Evolutionary conservation across 2,797 vertebrate species (phyloP).

Genomic region (Leuciscus waleckii): DNA sequence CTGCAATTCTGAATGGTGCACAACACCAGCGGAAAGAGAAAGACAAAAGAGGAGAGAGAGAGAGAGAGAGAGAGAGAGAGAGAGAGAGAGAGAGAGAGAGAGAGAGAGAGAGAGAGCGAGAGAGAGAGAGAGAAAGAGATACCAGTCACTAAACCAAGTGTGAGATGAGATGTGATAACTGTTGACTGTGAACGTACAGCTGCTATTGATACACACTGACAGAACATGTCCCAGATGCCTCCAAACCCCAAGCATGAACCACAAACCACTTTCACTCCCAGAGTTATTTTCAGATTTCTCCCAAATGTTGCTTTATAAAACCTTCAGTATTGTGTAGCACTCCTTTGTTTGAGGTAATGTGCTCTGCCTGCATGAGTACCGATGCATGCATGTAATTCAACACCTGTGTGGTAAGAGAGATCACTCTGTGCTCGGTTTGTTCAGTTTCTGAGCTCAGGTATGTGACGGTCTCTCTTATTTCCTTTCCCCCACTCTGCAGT

Average conservation of each 20-base stretch:
- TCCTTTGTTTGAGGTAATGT: not conserved
- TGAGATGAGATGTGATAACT: conserved; percentile 21
- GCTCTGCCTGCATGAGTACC: not conserved
- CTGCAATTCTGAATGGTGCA: not conserved
- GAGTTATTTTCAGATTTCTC: not conserved
- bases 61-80: too few species aligned
- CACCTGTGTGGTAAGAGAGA: not conserved
- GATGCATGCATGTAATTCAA: conserved; percentile 51
- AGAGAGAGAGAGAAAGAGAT: conserved; percentile 5
- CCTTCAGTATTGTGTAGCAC: not conserved
- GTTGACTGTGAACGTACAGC: not conserved
- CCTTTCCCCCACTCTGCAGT: not conserved
- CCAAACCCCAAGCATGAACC: not conserved
- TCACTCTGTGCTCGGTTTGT: not conserved
- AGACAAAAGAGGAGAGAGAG: too few species aligned
- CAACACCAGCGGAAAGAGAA: not conserved
- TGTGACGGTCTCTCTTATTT: conserved; percentile 3
- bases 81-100: not conserved
- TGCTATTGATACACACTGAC: not conserved
- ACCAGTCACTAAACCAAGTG: not conserved
- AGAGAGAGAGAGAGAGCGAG: not conserved
- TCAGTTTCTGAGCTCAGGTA: conserved; percentile 33
- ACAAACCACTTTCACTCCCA: conserved; percentile 6
- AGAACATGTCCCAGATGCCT: not conserved
- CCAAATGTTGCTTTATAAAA: not conserved